phyloP scores from a whole-genome alignment of 92 coral and sea anemone species.

The Metridium senile region DNA sequence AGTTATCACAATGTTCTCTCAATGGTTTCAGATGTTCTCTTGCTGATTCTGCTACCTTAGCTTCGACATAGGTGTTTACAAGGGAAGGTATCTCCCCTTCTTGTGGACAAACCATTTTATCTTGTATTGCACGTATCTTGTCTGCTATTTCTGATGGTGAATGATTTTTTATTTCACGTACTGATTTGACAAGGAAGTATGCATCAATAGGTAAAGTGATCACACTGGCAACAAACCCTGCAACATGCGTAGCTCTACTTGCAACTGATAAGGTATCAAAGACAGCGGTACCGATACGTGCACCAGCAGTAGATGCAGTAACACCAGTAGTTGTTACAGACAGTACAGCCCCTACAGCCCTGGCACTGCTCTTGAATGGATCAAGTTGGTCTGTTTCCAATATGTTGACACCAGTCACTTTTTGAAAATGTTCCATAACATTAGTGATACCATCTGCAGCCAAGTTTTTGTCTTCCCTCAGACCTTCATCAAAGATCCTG shows the following conservation, averaged over 20 bases:
- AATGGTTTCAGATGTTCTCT: not conserved
- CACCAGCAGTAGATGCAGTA: constrained; percentile 66
- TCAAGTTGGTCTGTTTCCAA: constrained; percentile 49
- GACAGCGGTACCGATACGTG: constrained; percentile 54
- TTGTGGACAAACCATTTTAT: constrained; percentile 55
- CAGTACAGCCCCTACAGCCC: constrained; percentile 61
- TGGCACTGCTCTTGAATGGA: constrained; percentile 54
- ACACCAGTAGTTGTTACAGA: constrained; percentile 54
- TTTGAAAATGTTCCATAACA: constrained; percentile 45
- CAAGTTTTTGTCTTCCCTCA: not conserved
- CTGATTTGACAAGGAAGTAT: constrained; percentile 60
- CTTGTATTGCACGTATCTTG: constrained; percentile 44
- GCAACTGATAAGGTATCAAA: constrained; percentile 60
- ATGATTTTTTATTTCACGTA: constrained; percentile 38
- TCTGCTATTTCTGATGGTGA: constrained; percentile 60
- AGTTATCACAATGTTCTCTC: not conserved
- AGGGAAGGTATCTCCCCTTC: constrained; percentile 39
- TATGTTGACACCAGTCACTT: constrained; percentile 50
- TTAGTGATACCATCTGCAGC: constrained; percentile 34
- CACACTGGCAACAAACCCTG: constrained; percentile 62
- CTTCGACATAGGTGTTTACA: constrained; percentile 43
- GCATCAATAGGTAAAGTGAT: constrained; percentile 58
- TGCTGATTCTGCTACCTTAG: constrained; percentile 53
- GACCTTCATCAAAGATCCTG: constrained; percentile 39
- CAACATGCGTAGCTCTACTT: constrained; percentile 57